Percentiles rank a stretch among this genome's conserved stretches.
These are phyloP conservation scores for Listrodromus nycthemerus DNA, from an alignment of 2,888 invertebrate species.

Conservation along the genomic window DNA sequence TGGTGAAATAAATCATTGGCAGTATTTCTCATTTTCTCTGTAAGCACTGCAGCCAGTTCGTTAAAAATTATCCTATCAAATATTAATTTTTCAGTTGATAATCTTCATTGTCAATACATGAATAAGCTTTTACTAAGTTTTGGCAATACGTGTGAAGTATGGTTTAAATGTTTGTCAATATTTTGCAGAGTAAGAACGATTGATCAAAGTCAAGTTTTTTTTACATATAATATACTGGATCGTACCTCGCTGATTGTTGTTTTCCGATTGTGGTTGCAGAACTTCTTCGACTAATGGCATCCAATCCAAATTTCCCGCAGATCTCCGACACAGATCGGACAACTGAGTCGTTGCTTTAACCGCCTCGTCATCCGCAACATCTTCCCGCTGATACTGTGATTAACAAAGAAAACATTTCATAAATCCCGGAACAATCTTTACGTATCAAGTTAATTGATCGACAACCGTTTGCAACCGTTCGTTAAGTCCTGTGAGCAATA, in stretches of 20 bases:
- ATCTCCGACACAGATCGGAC: constrained; percentile 80
- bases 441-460: not conserved
- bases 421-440: not conserved
- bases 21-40: too few relatives aligned
- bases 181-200: too few relatives aligned
- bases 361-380: constrained; percentile 75
- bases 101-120: too few relatives aligned
- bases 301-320: constrained; percentile 82
- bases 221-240: not conserved
- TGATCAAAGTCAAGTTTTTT: not conserved
- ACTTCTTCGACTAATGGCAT: constrained; percentile 82
- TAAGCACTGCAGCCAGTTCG: too few relatives aligned
- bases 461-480: constrained; percentile 78
- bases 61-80: too few relatives aligned
- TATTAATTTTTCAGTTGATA: too few relatives aligned
- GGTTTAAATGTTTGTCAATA: too few relatives aligned
- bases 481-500: constrained; percentile 85
- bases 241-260: constrained; percentile 74
- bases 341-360: constrained; percentile 77
- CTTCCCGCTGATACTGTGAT: constrained; percentile 72
- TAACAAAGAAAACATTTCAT: not conserved
- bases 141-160: too few relatives aligned
- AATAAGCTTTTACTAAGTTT: too few relatives aligned
- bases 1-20: too few relatives aligned
- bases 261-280: constrained; percentile 76